Conservation (phyloP, 2,797 vertebrate genomes). For the Meda fulgida region DNA sequence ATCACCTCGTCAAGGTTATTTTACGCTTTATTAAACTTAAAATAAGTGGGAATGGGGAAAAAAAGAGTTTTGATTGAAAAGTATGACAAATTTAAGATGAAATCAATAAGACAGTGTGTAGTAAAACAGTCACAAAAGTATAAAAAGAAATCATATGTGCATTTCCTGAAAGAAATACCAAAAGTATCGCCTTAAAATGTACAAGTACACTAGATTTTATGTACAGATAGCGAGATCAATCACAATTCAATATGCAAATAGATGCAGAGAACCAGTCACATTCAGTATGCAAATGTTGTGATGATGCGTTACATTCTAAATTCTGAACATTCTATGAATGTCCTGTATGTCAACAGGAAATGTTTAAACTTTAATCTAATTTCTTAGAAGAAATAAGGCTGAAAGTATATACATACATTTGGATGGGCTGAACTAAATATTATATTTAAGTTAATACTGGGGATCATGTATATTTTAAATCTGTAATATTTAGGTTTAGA, state of each 20-base stretch:
- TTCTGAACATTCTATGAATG: neutral
- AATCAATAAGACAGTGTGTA: no score
- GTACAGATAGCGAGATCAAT: neutral
- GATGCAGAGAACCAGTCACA: neutral
- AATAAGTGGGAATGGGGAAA: neutral
- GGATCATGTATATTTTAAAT: neutral
- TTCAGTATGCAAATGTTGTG: neutral
- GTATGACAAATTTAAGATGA: no score
- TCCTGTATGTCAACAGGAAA: neutral
- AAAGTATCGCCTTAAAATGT: neutral
- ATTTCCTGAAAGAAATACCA: neutral
- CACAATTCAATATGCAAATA: neutral
- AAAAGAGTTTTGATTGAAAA: neutral
- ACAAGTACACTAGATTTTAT: neutral
- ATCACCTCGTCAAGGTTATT: constrained; percentile 55
- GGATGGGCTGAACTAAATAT: neutral
- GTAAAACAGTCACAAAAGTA: neutral
- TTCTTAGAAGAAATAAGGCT: neutral
- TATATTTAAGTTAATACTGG: neutral
- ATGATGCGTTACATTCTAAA: neutral
- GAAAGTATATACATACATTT: neutral
- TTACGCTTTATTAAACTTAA: constrained; percentile 47
- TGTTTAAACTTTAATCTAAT: neutral
- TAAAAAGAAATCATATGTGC: neutral
- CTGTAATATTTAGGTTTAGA: neutral